These are phyloP conservation scores for Punctoribates punctum DNA, from an alignment of 2,888 invertebrate genomes.

Conservation along the genomic window DNA sequence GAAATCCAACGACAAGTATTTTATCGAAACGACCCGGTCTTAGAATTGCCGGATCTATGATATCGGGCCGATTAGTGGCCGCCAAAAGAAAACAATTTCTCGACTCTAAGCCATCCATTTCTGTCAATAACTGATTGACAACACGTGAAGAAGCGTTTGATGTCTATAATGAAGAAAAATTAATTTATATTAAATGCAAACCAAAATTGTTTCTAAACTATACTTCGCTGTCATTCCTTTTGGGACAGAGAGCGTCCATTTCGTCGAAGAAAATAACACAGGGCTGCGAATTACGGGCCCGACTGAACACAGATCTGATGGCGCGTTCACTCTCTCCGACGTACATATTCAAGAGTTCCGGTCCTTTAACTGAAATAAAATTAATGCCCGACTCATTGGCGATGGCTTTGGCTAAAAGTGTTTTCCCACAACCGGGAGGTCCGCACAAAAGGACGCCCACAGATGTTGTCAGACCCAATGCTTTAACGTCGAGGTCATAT, in stretches of 20 bases:
- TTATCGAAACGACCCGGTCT: slow-evolving; percentile 86
- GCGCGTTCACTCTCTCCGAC: slow-evolving; percentile 98
- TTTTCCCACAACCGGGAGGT: slow-evolving; percentile 85
- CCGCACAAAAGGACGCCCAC: slow-evolving; percentile 92
- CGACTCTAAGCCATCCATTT: slow-evolving; percentile 88
- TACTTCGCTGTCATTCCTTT: too few species aligned
- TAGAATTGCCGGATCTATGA: slow-evolving; percentile 90
- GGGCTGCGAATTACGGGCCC: slow-evolving; percentile 90
- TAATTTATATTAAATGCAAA: too few species aligned
- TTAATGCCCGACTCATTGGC: slow-evolving; percentile 98
- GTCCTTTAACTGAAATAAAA: slow-evolving; percentile 98
- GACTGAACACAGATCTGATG: slow-evolving; percentile 89
- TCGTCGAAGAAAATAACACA: slow-evolving; percentile 99
- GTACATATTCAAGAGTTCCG: slow-evolving; percentile 97
- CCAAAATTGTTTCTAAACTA: too few species aligned
- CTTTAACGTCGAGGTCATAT: slow-evolving; percentile 72
- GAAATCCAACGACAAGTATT: slow-evolving; percentile 83
- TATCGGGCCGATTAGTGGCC: slow-evolving; percentile 94
- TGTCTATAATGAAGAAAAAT: too few species aligned
- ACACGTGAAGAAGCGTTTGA: too few species aligned
- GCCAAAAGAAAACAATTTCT: slow-evolving; percentile 91
- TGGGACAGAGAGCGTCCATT: slow-evolving; percentile 94
- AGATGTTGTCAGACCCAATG: slow-evolving; percentile 72
- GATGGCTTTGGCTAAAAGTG: slow-evolving; percentile 92
- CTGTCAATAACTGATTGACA: slow-evolving; percentile 78